phyloP scores from a whole-genome alignment of 2,797 vertebrate genomes.

The Sebastes elongatus region DNA sequence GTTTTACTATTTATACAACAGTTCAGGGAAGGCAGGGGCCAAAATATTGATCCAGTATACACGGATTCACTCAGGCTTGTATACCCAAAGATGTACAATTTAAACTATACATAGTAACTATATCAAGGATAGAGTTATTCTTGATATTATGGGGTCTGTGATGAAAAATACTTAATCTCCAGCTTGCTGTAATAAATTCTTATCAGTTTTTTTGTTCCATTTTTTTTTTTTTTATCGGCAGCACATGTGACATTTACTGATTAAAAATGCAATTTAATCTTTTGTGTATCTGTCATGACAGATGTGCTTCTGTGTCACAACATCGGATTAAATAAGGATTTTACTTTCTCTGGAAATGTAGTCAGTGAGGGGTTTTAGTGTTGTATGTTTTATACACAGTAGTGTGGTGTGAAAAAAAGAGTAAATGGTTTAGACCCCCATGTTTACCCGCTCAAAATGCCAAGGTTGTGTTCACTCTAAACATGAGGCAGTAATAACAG shows the following conservation, averaged over 20 bases:
- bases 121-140: not conserved
- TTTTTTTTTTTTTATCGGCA: not conserved
- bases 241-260: not conserved
- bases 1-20: conserved; percentile 77
- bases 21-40: conserved; percentile 56
- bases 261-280: conserved; percentile 9
- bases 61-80: conserved; percentile 23
- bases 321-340: conserved; percentile 17
- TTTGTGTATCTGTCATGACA: conserved; percentile 17
- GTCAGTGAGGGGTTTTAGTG: not conserved
- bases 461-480: conserved; percentile 60
- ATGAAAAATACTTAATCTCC: not conserved
- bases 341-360: conserved; percentile 5
- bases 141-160: not conserved
- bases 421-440: conserved; percentile 45
- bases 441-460: conserved; percentile 54
- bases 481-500: conserved; percentile 28
- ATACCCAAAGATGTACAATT: conserved; percentile 19
- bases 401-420: not conserved
- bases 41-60: conserved; percentile 72
- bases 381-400: conserved; percentile 48
- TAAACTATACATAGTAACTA: not conserved
- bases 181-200: not conserved
- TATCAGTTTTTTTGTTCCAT: not conserved
- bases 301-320: not conserved